Evolutionary conservation across 2,113 vertebrate species (phyloP), one percentile per base, ranked within the genome.

Genomic region (Otus sunia): DNA sequence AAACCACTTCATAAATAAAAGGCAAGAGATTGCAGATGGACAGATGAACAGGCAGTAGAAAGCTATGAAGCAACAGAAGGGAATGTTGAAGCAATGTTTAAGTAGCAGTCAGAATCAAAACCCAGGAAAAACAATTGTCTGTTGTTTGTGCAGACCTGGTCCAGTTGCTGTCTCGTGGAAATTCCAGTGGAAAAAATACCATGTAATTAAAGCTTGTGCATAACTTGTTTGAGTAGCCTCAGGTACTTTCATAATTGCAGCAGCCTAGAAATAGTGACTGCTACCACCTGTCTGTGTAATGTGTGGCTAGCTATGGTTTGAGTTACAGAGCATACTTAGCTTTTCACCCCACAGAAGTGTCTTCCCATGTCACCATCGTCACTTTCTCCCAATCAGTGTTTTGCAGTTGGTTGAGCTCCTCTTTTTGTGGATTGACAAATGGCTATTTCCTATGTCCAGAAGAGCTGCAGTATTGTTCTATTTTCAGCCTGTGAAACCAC

Each of bases 271-370:
- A 55, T 5, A 75, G 27, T 29, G 39, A n/a, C 27, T 79, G 49
- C 37, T 77, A 6, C 62, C 13, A 15, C 11, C 12, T 25, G 11
- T 9, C 30, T 23, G 22, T 34, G 50, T 77, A 32, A 56, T 2
- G 2, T 27, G n/a, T 73, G 67, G 73, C 36, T 59, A 39, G 69
- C 34, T 73, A 2, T 36, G 78, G 47, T 20, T 43, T 59, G 39
- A 82, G 19, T 47, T 79, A 17, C 9, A 9, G 39, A 34, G 37
- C 1, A 1, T 20, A 6, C 17, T 36, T 50, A 0, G 2, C 55
- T 77, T 75, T 81, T 66, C 23, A 73, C 63, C 41, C 43, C 5
- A 0, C 9, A 11, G 22, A 37, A n/a, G 26, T 16, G 17, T 19
- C 32, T 63, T 71, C 43, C 15, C 9, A 0, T 43, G 30, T 74